phyloP scores from a whole-genome alignment of 1,140 invertebrate species.

The Drosophila ohnishii region DNA sequence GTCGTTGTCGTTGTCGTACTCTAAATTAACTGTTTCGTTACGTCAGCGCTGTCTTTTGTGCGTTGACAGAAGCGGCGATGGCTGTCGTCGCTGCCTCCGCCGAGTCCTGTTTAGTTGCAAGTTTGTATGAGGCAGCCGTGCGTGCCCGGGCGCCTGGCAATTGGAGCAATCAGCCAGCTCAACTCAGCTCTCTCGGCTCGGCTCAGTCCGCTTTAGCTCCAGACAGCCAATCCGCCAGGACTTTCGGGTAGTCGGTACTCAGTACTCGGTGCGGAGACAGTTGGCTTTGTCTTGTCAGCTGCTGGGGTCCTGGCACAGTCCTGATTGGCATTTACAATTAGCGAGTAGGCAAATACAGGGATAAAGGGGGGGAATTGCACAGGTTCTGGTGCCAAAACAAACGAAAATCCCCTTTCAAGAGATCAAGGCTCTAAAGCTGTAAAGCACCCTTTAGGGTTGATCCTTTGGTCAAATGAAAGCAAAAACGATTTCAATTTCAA shows the following conservation, averaged over 20 bases:
- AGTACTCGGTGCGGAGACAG: constrained; percentile 22
- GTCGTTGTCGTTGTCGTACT: constrained; percentile 63
- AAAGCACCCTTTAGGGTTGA: constrained; percentile 11
- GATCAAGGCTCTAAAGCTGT: constrained; percentile 17
- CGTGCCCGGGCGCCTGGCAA: constrained; percentile 70
- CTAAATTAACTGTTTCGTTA: constrained; percentile 81
- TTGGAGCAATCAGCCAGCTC: constrained; percentile 74
- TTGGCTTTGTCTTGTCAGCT: constrained; percentile 50
- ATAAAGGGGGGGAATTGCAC: constrained; percentile 2
- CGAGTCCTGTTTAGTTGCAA: constrained; percentile 65
- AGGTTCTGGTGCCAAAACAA: constrained; percentile 47
- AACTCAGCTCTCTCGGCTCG: constrained; percentile 36
- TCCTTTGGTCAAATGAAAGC: constrained; percentile 5
- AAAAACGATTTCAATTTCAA: constrained; percentile 5
- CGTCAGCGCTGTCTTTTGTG: constrained; percentile 74
- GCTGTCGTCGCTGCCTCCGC: constrained; percentile 25
- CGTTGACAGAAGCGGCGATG: constrained; percentile 58
- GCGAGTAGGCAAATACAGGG: constrained; percentile 72
- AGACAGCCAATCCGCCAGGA: constrained; percentile 27
- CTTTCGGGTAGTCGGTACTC: constrained; percentile 9
- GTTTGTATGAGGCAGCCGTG: constrained; percentile 79
- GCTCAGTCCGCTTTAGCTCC: constrained; percentile 37
- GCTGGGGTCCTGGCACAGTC: constrained; percentile 37
- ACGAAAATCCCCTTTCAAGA: neutral
- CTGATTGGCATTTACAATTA: constrained; percentile 83